A percentile compares a stretch with the other conserved stretches of the same genome.
Evolutionary conservation across 2,888 invertebrate genomes (phyloP).

Genomic region (Acrobasis consociella): DNA sequence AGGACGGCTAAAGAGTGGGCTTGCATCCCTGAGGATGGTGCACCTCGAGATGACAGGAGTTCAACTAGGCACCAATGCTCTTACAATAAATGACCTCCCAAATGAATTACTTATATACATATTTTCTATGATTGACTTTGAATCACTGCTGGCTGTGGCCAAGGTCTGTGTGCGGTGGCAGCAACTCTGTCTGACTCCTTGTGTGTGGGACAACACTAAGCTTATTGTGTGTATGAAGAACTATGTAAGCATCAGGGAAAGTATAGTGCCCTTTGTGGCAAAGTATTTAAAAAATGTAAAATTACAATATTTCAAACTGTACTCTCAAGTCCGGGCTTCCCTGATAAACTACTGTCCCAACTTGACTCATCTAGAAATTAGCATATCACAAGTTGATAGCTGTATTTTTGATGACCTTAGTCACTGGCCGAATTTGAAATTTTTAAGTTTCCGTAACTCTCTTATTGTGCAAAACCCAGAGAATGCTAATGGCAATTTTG

Average conservation of each 20-base stretch:
- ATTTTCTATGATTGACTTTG: constrained; percentile 80
- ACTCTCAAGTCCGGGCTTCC: constrained; percentile 77
- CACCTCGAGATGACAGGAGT: constrained; percentile 73
- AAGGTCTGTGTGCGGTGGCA: constrained; percentile 79
- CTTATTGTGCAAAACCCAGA: constrained; percentile 74
- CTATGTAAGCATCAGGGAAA: constrained; percentile 76
- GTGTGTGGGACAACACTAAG: constrained; percentile 79
- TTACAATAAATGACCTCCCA: constrained; percentile 77
- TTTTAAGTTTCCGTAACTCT: constrained; percentile 79
- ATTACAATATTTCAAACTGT: constrained; percentile 80
- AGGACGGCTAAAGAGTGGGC: constrained; percentile 54
- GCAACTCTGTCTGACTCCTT: constrained; percentile 74
- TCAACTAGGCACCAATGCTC: constrained; percentile 53
- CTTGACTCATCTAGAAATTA: constrained; percentile 79
- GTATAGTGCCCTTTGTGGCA: constrained; percentile 78
- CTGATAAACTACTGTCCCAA: constrained; percentile 78
- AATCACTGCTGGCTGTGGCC: constrained; percentile 72
- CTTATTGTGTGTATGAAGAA: constrained; percentile 81
- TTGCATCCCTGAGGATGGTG: constrained; percentile 63
- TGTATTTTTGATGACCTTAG: constrained; percentile 79
- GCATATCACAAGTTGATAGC: constrained; percentile 80
- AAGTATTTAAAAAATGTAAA: constrained; percentile 79
- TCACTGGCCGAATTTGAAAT: constrained; percentile 76
- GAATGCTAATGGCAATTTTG: constrained; percentile 75
- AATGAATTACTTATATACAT: constrained; percentile 80